These are phyloP conservation scores for Lindbergichthys nudifrons DNA, from an alignment of 2,797 vertebrate species.

Conservation along the genomic window DNA sequence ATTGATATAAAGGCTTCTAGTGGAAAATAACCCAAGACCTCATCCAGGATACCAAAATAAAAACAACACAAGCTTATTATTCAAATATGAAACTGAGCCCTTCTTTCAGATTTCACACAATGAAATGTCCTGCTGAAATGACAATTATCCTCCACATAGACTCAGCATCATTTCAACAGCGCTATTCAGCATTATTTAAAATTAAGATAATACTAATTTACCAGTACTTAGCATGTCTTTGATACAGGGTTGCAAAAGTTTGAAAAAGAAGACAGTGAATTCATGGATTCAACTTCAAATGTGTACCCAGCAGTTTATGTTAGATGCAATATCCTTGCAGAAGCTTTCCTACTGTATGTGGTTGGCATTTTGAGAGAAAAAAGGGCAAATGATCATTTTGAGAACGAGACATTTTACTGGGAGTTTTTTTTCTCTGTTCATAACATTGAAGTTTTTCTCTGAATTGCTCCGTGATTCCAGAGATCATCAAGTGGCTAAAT, in stretches of 20 bases:
- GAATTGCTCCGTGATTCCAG: constrained; percentile 21
- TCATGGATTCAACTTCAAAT: constrained; percentile 9
- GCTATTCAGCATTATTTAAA: constrained; percentile 37
- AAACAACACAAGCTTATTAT: constrained; percentile 46
- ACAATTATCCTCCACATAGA: constrained; percentile 40
- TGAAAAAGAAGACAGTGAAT: constrained; percentile 23
- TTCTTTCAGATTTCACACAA: constrained; percentile 37
- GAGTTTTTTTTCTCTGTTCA: background rate
- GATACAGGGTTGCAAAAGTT: constrained; percentile 22
- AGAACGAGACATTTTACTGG: constrained; percentile 20
- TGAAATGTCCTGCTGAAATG: constrained; percentile 33
- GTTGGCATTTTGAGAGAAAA: too few species aligned
- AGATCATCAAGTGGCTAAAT: constrained; percentile 49
- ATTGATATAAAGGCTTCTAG: constrained; percentile 16
- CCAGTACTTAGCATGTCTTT: constrained; percentile 33
- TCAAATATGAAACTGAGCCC: background rate
- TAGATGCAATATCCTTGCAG: background rate
- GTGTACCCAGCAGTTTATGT: background rate
- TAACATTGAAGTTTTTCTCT: constrained; percentile 10
- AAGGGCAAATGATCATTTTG: background rate
- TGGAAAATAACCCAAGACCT: constrained; percentile 40
- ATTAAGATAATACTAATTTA: constrained; percentile 35
- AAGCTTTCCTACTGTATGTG: background rate
- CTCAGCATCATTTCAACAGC: constrained; percentile 37
- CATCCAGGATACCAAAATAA: constrained; percentile 36